Base-by-base conservation (phyloP, 2,888 invertebrate genomes). In the Aporophyla lueneburgensis region DNA sequence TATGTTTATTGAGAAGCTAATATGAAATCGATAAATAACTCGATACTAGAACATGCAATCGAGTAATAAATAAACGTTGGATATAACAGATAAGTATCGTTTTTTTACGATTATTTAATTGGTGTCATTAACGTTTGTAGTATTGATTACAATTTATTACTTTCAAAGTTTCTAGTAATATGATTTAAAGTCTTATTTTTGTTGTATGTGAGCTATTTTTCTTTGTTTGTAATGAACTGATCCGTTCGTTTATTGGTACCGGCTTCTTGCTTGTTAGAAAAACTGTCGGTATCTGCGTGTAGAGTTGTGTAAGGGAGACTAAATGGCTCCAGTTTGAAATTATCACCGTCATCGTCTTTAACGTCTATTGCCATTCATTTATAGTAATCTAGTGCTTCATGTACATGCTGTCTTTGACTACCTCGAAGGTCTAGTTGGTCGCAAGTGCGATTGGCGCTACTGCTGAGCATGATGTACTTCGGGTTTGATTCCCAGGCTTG, bases 61-160 rank as follows among this genome's bases (percentile, higher is more conserved):
- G 83, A 72, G 84, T 88, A 81, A 91, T 94, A 94, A 93, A 92
- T 93, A 88, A 91, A 89, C 76, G 77, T 86, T 86, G 86, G 87
- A 90, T 90, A 89, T 89, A 91, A 89, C 87, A 80, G 90, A 91
- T 90, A 89, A 89, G 80, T 87, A 92, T 89, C 88, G 86, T 78
- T 89, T 91, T 85, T 93, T 93, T 92, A 94, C 89, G 91, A 92
- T 93, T 91, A 92, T 94, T 94, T 94, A 94, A 95, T 95, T 93
- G 94, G 89, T 90, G 89, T 92, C 93, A 93, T 94, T 94, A 94
- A 91, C 83, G 92, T 92, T 91, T 83, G 76, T 71, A 76, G 88
- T 92, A 93, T 93, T 93, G 93, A 94, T 94, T 93, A 93, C 93
- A 88, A 95, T 95, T 95, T 94, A 95, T 95, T 86, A 81, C 81